Evolutionary conservation across 2,797 vertebrate genomes (phyloP), one percentile per base, ranked within the genome.

Genomic region (Notoglanidium macrostoma): DNA sequence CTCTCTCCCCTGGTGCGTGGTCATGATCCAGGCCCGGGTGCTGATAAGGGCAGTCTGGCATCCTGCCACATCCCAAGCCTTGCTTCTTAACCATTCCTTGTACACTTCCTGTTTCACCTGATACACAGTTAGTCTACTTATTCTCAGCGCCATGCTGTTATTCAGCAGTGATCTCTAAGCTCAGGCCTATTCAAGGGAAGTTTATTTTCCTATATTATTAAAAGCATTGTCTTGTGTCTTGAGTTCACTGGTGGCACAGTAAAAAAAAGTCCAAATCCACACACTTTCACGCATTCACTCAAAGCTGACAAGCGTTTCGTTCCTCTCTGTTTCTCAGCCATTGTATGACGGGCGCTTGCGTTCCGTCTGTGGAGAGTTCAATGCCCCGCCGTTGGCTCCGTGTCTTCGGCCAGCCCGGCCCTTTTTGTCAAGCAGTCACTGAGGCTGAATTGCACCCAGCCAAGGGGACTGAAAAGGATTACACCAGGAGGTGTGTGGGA

Each of bases 1-100:
- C 88, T 90, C 86, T 93, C 90, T 86, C 76, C 84, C 85, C 92
- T 92, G 93, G 90, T 92, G 87, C 83, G 54, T 83, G 86, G 87
- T 90, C 61, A 74, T 74, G 76, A 90, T 85, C 67, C 83, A 76
- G 46, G 78, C 77, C 87, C 46, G 86, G 80, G 80, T 86, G 82
- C 83, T 88, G 90, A 91, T 92, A 91, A 92, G 91, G 77, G 81
- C 57, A 59, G 81, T 72, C 78, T 88, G 90, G 90, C 89, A 78
- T 85, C 81, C 67, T 76, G 87, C 90, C 90, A 89, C 76, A 59
- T 85, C 87, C 76, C 76, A 21, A 44, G n/a, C 29, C 89, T 91
- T 90, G 91, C 86, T 81, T 70, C 26, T 80, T 65, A 79, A 77
- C 29, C 49, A 79, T 85, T 85, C 76, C 61, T 85, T 65, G 57